Percentiles rank a stretch among this genome's conserved stretches.
These are phyloP conservation scores for Anastrepha obliqua DNA, from an alignment of 1,140 invertebrate genomes.

Conservation along the genomic window DNA sequence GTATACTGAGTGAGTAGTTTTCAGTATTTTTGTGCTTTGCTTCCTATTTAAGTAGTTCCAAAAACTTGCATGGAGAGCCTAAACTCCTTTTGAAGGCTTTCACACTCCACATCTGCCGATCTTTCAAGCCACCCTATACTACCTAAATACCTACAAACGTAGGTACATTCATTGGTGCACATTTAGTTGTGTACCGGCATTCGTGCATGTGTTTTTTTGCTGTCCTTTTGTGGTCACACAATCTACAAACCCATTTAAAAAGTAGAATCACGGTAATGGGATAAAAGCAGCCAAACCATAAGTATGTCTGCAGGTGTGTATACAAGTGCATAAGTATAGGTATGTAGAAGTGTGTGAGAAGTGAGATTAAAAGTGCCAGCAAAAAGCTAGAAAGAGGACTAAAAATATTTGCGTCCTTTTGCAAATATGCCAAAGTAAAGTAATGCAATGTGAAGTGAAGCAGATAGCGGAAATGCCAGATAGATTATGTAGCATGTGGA, in stretches of 20 bases:
- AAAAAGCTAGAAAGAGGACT: not conserved
- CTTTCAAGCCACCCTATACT: not conserved
- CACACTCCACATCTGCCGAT: too few species aligned
- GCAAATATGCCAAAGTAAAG: conserved; percentile 44
- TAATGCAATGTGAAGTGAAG: conserved; percentile 46
- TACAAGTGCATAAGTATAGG: not conserved
- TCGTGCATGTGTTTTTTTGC: not conserved
- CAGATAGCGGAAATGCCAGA: conserved; percentile 47
- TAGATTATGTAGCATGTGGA: conserved; percentile 36
- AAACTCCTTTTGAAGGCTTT: too few species aligned
- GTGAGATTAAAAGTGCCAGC: conserved; percentile 34
- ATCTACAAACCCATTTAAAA: conserved; percentile 30
- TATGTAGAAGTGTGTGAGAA: not conserved
- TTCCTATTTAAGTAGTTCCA: too few species aligned
- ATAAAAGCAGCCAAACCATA: not conserved
- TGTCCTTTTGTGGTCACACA: conserved; percentile 38
- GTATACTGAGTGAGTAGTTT: too few species aligned
- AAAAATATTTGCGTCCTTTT: conserved; percentile 40
- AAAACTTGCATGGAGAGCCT: too few species aligned
- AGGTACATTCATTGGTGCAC: not conserved
- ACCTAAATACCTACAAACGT: not conserved
- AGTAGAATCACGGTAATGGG: not conserved
- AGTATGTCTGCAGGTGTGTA: not conserved
- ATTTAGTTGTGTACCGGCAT: too few species aligned
- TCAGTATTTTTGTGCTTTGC: too few species aligned